These are phyloP conservation scores for Miniopterus natalensis DNA, from an alignment of 2,113 vertebrate genomes.

Conservation along the genomic window DNA sequence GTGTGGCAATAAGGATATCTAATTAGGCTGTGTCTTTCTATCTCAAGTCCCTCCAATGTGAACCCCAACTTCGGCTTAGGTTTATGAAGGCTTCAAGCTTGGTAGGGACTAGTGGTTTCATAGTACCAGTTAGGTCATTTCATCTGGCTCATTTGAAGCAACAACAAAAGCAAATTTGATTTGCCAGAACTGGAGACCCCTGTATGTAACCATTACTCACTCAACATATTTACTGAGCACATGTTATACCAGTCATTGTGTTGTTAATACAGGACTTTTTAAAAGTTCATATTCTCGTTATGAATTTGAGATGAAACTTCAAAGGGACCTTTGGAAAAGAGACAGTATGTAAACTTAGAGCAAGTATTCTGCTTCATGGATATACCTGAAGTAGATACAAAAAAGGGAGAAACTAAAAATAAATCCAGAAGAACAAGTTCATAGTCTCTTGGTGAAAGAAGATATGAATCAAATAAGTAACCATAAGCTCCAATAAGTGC, in stretches of 20 bases:
- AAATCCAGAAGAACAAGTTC: background rate
- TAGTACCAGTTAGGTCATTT: background rate
- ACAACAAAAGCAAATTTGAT: background rate
- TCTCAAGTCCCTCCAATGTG: background rate
- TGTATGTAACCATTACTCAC: background rate
- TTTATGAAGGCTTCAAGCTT: background rate
- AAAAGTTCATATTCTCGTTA: background rate
- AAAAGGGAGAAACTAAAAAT: conserved; percentile 17
- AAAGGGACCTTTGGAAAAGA: background rate
- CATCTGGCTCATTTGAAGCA: background rate
- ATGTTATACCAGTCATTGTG: background rate
- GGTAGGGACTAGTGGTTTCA: background rate
- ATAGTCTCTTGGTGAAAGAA: background rate
- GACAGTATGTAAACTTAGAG: background rate
- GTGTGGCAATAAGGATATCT: background rate
- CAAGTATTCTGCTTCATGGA: background rate
- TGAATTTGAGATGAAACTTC: background rate
- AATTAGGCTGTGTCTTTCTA: background rate
- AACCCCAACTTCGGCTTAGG: background rate
- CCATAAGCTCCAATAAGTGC: background rate
- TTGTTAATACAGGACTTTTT: background rate
- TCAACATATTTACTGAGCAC: background rate
- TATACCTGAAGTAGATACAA: background rate
- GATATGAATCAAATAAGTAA: background rate
- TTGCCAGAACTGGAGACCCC: background rate